Percentiles rank a stretch among this genome's conserved stretches.
phyloP scores from a whole-genome alignment of 2,888 invertebrate genomes.

The Gymnoscelis rufifasciata region DNA sequence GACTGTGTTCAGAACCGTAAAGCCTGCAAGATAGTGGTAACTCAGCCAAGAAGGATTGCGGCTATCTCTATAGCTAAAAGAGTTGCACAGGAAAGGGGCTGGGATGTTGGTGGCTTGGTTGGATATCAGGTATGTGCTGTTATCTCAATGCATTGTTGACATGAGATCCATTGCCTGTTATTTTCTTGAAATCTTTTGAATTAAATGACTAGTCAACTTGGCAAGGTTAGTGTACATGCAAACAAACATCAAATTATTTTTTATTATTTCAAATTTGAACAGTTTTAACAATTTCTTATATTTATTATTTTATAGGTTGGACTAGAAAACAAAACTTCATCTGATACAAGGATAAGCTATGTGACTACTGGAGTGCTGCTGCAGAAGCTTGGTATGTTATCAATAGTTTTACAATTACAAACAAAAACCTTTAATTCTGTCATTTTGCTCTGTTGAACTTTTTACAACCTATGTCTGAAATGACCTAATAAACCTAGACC shows the following conservation, averaged over 20 bases:
- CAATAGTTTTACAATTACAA: not conserved
- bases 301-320: slow-evolving; percentile 78
- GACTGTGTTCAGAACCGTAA: slow-evolving; percentile 80
- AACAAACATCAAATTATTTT: too few species aligned
- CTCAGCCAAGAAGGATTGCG: slow-evolving; percentile 96
- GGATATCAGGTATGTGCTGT: slow-evolving; percentile 87
- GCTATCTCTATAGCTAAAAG: slow-evolving; percentile 93
- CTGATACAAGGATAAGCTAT: slow-evolving; percentile 88
- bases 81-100: slow-evolving; percentile 90
- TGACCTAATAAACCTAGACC: too few species aligned
- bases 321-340: slow-evolving; percentile 78
- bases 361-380: slow-evolving; percentile 94
- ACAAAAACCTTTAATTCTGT: too few species aligned
- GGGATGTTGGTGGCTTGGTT: slow-evolving; percentile 89
- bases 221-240: too few species aligned
- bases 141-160: not conserved
- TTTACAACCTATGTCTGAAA: too few species aligned
- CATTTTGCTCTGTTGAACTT: too few species aligned
- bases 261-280: too few species aligned
- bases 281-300: too few species aligned
- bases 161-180: too few species aligned
- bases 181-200: too few species aligned
- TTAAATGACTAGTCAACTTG: too few species aligned
- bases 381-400: slow-evolving; percentile 81
- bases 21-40: slow-evolving; percentile 92